Percentiles rank a stretch among this genome's conserved stretches.
phyloP scores from a whole-genome alignment of 37 sponge, comb jelly and placozoan species.

The Corticium candelabrum region DNA sequence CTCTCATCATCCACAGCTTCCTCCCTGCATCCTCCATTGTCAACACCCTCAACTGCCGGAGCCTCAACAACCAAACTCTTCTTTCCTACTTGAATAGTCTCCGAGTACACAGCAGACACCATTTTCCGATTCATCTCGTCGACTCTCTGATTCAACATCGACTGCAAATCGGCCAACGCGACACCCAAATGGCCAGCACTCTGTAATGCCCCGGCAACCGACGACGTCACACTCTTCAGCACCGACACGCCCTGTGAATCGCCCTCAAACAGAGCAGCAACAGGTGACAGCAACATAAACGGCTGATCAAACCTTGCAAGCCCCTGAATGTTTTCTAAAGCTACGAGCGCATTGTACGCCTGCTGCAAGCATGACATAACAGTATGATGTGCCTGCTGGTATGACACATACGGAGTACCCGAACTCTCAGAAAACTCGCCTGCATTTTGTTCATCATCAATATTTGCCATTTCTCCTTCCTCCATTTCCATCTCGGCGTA shows the following conservation, averaged over 20 bases:
- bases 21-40: too few relatives aligned
- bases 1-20: too few relatives aligned
- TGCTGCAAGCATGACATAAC: background rate
- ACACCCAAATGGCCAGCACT: background rate
- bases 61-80: background rate
- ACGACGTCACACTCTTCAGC: background rate
- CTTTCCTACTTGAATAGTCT: background rate
- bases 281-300: background rate
- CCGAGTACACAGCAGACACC: background rate
- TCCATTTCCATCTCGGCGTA: background rate
- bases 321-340: background rate
- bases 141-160: background rate
- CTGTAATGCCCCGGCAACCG: background rate
- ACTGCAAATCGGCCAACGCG: background rate
- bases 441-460: background rate
- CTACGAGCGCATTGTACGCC: background rate
- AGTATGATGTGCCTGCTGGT: background rate
- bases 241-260: background rate
- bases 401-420: background rate
- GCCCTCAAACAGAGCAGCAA: background rate
- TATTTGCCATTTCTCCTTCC: background rate
- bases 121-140: background rate
- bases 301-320: background rate
- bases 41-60: background rate
- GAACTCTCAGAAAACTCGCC: background rate